These are phyloP conservation scores for Suricata suricatta DNA, from an alignment of 2,113 vertebrate genomes.

Conservation along the genomic window DNA sequence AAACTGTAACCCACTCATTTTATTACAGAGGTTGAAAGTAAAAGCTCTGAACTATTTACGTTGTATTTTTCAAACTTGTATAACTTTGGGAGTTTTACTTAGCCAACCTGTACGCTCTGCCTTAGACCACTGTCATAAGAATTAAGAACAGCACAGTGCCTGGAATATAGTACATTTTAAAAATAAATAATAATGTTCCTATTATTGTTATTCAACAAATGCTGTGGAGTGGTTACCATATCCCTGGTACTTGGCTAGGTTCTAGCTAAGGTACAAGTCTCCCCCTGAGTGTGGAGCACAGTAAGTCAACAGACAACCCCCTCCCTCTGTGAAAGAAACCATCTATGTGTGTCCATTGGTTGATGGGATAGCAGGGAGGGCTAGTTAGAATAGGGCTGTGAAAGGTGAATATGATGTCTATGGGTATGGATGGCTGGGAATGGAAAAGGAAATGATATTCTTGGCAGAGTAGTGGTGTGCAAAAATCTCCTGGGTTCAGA, in stretches of 20 bases:
- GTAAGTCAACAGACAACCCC: background rate
- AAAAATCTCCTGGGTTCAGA: background rate
- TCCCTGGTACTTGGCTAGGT: background rate
- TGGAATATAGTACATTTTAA: background rate
- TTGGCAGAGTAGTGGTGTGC: background rate
- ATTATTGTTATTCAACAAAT: background rate
- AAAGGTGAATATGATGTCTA: background rate
- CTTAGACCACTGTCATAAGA: background rate
- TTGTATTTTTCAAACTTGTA: background rate
- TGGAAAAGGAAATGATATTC: background rate
- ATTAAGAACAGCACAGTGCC: background rate
- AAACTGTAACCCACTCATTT: background rate
- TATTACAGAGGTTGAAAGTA: background rate
- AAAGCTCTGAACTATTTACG: background rate
- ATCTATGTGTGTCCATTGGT: background rate
- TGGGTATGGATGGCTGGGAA: background rate
- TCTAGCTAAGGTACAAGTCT: background rate
- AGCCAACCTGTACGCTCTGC: background rate
- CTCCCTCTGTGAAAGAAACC: background rate
- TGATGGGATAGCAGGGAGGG: background rate
- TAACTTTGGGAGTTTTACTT: slow-evolving; percentile 18
- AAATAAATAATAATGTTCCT: slow-evolving; percentile 16
- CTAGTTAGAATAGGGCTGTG: background rate
- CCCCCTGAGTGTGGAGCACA: background rate
- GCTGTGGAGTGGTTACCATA: background rate